Percentiles rank a stretch among this genome's conserved stretches.
These are phyloP conservation scores for Microtus montanus DNA, from an alignment of 2,113 vertebrate species.

Conservation along the genomic window DNA sequence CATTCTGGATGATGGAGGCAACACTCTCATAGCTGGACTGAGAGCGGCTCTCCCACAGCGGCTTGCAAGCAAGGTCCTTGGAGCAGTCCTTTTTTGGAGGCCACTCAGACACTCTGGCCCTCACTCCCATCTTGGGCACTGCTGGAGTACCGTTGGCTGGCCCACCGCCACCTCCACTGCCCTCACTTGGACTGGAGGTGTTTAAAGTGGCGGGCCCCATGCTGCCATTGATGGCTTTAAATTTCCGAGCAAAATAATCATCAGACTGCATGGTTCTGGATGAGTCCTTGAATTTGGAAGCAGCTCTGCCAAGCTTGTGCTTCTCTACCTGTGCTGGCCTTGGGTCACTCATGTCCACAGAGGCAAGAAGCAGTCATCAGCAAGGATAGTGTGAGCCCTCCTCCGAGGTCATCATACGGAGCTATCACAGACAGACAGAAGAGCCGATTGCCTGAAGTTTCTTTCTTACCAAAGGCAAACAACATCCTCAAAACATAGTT, in stretches of 20 bases:
- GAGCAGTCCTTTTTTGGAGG: constrained; percentile 93
- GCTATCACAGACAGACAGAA: neutral
- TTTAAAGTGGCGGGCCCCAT: constrained; percentile 90
- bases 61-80: constrained; percentile 85
- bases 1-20: constrained; percentile 89
- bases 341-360: constrained; percentile 91
- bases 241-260: constrained; percentile 95
- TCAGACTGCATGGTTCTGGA: constrained; percentile 95
- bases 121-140: constrained; percentile 98
- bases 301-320: constrained; percentile 87
- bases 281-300: constrained; percentile 88
- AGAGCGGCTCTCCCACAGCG: constrained; percentile 90
- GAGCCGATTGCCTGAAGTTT: neutral
- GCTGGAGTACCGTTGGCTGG: constrained; percentile 93
- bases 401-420: constrained; percentile 82
- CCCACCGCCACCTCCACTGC: constrained; percentile 74
- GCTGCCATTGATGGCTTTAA: constrained; percentile 93
- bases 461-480: constrained; percentile 53
- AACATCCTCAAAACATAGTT: constrained; percentile 68
- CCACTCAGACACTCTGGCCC: constrained; percentile 97
- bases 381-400: constrained; percentile 76
- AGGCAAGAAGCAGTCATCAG: constrained; percentile 78
- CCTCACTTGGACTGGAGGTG: constrained; percentile 87
- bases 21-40: constrained; percentile 89
- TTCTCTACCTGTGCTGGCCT: constrained; percentile 89